A percentile compares a stretch with the other conserved stretches of the same genome.
These are phyloP conservation scores for Plagiodera versicolora DNA, from an alignment of 2,888 invertebrate genomes.

Conservation along the genomic window DNA sequence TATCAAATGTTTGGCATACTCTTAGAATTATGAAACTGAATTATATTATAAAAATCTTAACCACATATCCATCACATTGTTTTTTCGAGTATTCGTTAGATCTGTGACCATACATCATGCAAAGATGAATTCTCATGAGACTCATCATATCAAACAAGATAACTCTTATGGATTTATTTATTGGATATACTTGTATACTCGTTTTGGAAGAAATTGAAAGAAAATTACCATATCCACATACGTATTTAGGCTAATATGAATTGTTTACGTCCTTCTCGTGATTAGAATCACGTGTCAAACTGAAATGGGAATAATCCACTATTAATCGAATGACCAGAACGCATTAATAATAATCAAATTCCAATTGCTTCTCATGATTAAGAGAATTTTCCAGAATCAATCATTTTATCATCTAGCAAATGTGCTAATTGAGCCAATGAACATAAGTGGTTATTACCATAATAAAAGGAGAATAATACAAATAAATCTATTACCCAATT, in stretches of 20 bases:
- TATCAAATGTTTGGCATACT: too few relatives aligned
- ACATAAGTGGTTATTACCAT: conserved; percentile 40
- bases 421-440: conserved; percentile 48
- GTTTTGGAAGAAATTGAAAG: too few relatives aligned
- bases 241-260: too few relatives aligned
- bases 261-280: neutral
- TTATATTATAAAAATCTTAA: too few relatives aligned
- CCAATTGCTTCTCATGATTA: conserved; percentile 39
- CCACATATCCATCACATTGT: too few relatives aligned
- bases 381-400: conserved; percentile 38
- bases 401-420: conserved; percentile 41
- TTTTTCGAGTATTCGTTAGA: too few relatives aligned
- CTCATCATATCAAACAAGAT: neutral
- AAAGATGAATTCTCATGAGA: too few relatives aligned
- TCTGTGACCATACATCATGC: too few relatives aligned
- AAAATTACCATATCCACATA: too few relatives aligned
- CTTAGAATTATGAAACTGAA: too few relatives aligned
- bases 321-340: conserved; percentile 51
- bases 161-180: too few relatives aligned
- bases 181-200: too few relatives aligned
- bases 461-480: conserved; percentile 36
- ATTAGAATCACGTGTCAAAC: conserved; percentile 9
- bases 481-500: conserved; percentile 40
- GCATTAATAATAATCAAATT: conserved; percentile 46
- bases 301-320: conserved; percentile 43